These are phyloP conservation scores for Lepus oiostolus DNA, from an alignment of 2,797 vertebrate genomes.

Conservation along the genomic window DNA sequence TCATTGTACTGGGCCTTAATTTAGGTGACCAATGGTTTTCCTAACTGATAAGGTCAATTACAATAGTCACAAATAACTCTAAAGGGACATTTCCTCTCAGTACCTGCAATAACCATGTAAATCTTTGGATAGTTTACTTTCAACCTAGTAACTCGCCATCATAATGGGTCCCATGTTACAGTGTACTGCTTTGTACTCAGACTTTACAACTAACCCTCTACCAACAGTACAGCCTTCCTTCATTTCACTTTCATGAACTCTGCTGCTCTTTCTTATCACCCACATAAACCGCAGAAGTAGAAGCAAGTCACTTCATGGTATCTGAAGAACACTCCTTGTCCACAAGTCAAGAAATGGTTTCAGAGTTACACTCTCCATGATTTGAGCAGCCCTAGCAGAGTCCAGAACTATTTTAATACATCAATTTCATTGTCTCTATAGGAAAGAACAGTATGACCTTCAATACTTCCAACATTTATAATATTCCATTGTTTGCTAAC, in stretches of 20 bases:
- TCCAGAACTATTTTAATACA: background rate
- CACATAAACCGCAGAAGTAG: background rate
- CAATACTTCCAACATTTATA: background rate
- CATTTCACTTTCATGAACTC: background rate
- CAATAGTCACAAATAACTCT: background rate
- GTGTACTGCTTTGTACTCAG: background rate
- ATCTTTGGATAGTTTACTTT: background rate
- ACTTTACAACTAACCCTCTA: background rate
- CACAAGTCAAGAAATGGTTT: background rate
- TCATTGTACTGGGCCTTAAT: background rate
- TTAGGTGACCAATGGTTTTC: background rate
- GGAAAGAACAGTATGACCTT: background rate
- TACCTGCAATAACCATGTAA: background rate
- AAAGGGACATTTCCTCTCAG: background rate
- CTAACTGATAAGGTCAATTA: background rate
- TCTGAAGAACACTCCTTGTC: background rate
- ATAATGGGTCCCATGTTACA: background rate
- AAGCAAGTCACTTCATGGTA: background rate
- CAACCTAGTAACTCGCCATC: background rate
- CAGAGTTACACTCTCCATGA: background rate
- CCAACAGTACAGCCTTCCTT: background rate
- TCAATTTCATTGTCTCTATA: background rate
- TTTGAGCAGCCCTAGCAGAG: background rate
- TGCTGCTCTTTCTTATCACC: background rate
- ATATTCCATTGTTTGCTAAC: background rate